Base-by-base conservation (phyloP, 1,140 invertebrate genomes). In the Sinella curviseta region DNA sequence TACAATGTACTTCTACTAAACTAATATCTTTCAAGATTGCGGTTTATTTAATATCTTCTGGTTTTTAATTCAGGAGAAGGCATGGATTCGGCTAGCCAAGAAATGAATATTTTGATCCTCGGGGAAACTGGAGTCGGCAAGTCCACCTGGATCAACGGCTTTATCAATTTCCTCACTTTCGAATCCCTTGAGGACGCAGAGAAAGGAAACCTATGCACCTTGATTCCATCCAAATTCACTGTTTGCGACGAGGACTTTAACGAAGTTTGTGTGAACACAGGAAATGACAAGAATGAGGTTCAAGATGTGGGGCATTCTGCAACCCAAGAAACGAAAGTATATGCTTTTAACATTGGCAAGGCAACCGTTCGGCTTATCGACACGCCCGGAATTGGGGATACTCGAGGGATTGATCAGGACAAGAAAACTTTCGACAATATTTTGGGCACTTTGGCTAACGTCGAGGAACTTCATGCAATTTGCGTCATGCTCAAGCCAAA, bases 401-500 rank as follows among this genome's bases (percentile, higher is more conserved):
- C 77, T 1, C 30, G 82, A 33, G 82, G 82, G 4, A 3, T 83
- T 30, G 81, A 80, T 17, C 77, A 82, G 75, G 81, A 83, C 24
- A 57, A 77, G 30, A 35, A 80, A 74, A 83, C 83, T 74, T 80
- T 83, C 57, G 28, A 83, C 34, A 77, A 80, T 26, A 83, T 83
- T 55, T 26, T 76, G 2, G 31, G 39, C 34, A 55, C 39, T 14
- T 30, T 76, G 12, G 28, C 33, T 2, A 14, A 54, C n/a, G 8
- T 48, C 28, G 8, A 24, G 3, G 74, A 48, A 26, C 26, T 76
- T 3, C 74, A 76, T 60, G 83, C 48, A 17, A 83, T 84, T 55
- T 82, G 55, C 70, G 80, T 85, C 31, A 48, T 85, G 26, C 34
- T 85, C 20, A 81, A 80, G 54, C 79, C 83, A 14, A 85, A 84